Conservation (phyloP, 2,888 invertebrate species). For the Trichopoda pennipes region DNA sequence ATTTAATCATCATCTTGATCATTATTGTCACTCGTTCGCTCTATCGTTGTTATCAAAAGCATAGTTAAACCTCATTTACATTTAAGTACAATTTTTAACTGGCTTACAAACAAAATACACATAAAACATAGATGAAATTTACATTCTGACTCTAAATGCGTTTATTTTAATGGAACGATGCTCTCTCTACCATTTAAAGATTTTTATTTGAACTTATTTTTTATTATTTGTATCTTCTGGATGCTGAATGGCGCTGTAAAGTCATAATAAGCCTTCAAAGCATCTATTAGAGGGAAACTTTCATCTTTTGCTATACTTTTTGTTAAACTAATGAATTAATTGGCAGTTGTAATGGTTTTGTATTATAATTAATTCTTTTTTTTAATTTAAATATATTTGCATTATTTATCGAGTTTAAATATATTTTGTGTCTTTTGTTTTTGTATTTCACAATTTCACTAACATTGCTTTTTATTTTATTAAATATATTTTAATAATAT, state of each 20-base stretch:
- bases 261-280: not conserved
- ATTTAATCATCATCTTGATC: constrained; percentile 46
- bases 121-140: constrained; percentile 7
- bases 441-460: constrained; percentile 5
- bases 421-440: not conserved
- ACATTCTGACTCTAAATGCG: not conserved
- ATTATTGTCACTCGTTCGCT: too few species aligned
- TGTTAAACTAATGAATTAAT: constrained; percentile 65
- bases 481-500: constrained; percentile 16
- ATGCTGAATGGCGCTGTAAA: not conserved
- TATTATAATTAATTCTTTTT: constrained; percentile 23
- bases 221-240: constrained; percentile 14
- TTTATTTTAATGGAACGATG: not conserved
- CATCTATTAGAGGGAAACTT: constrained; percentile 25
- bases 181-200: constrained; percentile 30
- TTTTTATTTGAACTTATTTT: not conserved
- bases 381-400: constrained; percentile 50
- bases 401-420: constrained; percentile 40
- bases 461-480: constrained; percentile 2
- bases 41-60: constrained; percentile 36
- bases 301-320: constrained; percentile 16
- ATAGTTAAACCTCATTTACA: constrained; percentile 65
- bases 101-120: constrained; percentile 39
- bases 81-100: constrained; percentile 63
- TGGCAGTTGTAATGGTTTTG: constrained; percentile 65